Evolutionary conservation across 1,140 invertebrate genomes (phyloP).

Genomic region (Ips nitidus): DNA sequence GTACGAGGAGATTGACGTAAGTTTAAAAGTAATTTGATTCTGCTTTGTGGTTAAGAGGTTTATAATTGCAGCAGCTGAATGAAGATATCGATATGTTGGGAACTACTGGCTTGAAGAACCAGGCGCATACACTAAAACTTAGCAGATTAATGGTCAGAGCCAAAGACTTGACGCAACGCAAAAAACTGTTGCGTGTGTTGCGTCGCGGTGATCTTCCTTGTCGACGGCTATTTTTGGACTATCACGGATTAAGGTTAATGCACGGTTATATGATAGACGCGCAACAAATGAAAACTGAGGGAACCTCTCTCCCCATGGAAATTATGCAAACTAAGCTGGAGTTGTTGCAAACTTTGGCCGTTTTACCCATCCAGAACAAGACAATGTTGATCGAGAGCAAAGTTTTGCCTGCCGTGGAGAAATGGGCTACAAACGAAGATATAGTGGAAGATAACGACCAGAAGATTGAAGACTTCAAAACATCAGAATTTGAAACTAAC

Average conservation of each 20-base stretch:
- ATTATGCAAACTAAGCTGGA: conserved; percentile 75
- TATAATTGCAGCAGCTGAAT: conserved; percentile 61
- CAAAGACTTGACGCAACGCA: conserved; percentile 73
- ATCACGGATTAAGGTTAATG: conserved; percentile 86
- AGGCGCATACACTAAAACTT: conserved; percentile 82
- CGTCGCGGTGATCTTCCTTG: conserved; percentile 75
- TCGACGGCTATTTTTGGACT: conserved; percentile 88
- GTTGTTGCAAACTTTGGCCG: conserved; percentile 77
- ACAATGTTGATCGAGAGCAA: conserved; percentile 91
- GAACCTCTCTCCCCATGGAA: conserved; percentile 58
- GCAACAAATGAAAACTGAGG: conserved; percentile 43
- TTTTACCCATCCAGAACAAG: conserved; percentile 89
- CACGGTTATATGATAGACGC: conserved; percentile 84
- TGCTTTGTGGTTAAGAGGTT: conserved; percentile 1
- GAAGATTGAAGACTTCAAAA: conserved; percentile 7
- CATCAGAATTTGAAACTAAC: not conserved
- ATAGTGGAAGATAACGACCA: conserved; percentile 32
- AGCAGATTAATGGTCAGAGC: conserved; percentile 90
- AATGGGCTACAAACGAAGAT: conserved; percentile 64
- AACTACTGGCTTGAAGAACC: conserved; percentile 79
- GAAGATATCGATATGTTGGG: conserved; percentile 76
- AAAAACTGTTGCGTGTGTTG: conserved; percentile 69
- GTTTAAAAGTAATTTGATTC: conserved; percentile 39
- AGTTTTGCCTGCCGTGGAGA: conserved; percentile 78
- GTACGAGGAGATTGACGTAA: conserved; percentile 71